Base-by-base conservation (phyloP, 2,113 vertebrate genomes). In the Rostratula benghalensis region DNA sequence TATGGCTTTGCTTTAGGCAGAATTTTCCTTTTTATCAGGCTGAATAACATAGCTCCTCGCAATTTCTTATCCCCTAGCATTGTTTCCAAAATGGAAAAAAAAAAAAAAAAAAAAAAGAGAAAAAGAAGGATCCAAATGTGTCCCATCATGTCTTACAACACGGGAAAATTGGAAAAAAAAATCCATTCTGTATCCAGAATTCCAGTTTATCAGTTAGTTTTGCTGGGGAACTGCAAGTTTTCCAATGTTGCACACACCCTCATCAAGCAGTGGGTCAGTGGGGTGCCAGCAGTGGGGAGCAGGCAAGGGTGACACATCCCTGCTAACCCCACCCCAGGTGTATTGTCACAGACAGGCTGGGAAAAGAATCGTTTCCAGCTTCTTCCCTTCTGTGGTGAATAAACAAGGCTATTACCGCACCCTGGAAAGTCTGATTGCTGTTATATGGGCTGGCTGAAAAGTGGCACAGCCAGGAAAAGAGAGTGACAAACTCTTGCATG, bases 221-320 rank as follows among this genome's bases (percentile, higher is more conserved):
- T 69, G 10, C 76, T n/a, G 48, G n/a, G 64, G 56, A 89, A 51
- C 24, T 45, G 28, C 33, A 13, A 51, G 83, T 87, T 93, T 83
- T 18, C 56, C 10, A 0, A 1, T 20, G 19, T 23, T 69, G 69
- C 33, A 7, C n/a, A 10, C 22, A 3, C 14, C 7, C 25, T 1
- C 37, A 0, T 33, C 0, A 1, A 88, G 90, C 73, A 57, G 57
- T 25, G 53, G 83, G 88, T 78, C 87, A 87, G 65, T 41, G 73
- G 33, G 50, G 23, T 1, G 5, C 25, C 4, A 3, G 35, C 13
- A 6, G 14, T 16, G 53, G 64, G 83, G 71, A 77, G 4, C 2
- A 0, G 1, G 15, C 0, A 1, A 54, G 64, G 71, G 54, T 59
- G 75, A 28, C 68, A 48, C 70, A 50, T 28, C 37, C 54, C 68